A percentile compares a stretch with the other conserved stretches of the same genome.
phyloP scores from a whole-genome alignment of 2,113 vertebrate species.

The Percina caprodes region DNA sequence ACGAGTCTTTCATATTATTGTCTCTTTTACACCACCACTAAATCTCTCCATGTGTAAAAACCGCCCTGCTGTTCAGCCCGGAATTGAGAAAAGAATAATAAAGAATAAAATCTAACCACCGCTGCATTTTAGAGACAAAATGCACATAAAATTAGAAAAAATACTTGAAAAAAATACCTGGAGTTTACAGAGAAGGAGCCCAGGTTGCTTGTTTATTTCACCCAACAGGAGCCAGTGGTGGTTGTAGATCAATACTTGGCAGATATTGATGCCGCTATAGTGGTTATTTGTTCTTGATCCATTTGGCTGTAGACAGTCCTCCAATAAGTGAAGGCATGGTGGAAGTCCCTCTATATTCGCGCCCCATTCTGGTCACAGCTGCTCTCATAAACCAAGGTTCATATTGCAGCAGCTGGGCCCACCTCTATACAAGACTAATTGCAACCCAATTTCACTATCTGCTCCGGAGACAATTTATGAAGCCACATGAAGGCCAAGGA shows the following conservation, averaged over 20 bases:
- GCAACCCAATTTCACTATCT: conserved; percentile 52
- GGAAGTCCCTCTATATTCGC: conserved; percentile 35
- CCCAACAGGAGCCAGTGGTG: conserved; percentile 48
- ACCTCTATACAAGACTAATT: conserved; percentile 60
- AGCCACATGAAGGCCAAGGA: conserved; percentile 20
- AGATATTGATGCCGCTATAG: conserved; percentile 51
- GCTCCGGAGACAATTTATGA: conserved; percentile 38
- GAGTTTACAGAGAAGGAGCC: conserved; percentile 23
- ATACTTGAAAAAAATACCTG: conserved; percentile 4
- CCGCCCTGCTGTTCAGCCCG: neutral
- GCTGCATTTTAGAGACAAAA: conserved; percentile 2
- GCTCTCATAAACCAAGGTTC: conserved; percentile 66
- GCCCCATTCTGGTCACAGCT: conserved; percentile 57
- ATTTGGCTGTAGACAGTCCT: conserved; percentile 55
- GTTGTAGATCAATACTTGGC: conserved; percentile 59
- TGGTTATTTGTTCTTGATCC: conserved; percentile 64
- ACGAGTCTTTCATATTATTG: conserved; percentile 33
- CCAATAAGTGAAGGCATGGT: conserved; percentile 48
- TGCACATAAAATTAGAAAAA: conserved; percentile 1
- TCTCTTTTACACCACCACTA: neutral
- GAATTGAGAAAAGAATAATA: neutral
- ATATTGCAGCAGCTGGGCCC: conserved; percentile 71
- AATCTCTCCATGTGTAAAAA: conserved; percentile 28
- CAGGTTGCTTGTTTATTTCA: conserved; percentile 53
- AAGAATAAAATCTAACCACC: neutral